phyloP scores from a whole-genome alignment of 64 coral and sea anemone genomes.

The Acropora yongei region DNA sequence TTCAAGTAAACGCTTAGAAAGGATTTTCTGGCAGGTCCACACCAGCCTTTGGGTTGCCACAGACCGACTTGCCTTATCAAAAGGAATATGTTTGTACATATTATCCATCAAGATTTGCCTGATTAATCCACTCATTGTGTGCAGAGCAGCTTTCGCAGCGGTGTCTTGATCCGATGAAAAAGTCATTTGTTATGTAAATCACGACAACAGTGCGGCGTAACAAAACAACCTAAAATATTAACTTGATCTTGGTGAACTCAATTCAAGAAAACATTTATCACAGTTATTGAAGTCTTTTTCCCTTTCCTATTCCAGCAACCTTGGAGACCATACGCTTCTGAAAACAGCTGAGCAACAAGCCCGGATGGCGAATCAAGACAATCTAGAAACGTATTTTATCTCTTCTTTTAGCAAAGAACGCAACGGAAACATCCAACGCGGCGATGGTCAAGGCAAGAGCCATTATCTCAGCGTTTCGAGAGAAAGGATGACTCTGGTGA shows the following conservation, averaged over 20 bases:
- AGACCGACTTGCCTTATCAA: no score
- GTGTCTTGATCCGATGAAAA: no score
- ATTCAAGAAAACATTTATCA: neutral
- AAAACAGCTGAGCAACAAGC: neutral
- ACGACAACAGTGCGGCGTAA: neutral
- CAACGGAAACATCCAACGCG: neutral
- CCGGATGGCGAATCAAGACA: neutral
- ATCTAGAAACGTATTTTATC: neutral
- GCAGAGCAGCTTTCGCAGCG: no score
- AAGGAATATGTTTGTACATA: no score
- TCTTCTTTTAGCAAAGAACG: neutral
- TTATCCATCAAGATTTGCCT: no score
- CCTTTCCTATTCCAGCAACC: neutral
- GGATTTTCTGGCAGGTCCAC: no score
- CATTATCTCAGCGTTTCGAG: neutral
- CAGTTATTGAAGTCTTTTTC: neutral
- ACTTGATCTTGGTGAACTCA: neutral
- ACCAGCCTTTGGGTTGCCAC: no score
- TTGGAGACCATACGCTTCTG: neutral
- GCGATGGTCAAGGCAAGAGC: neutral
- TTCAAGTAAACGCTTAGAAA: no score
- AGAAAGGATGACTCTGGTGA: constrained; percentile 26
- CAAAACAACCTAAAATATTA: neutral
- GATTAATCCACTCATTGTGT: no score
- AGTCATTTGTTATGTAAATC: constrained; percentile 3